Evolutionary conservation across 2,113 vertebrate genomes (phyloP), one percentile per base, ranked within the genome.

Genomic region (Pygoscelis adeliae): DNA sequence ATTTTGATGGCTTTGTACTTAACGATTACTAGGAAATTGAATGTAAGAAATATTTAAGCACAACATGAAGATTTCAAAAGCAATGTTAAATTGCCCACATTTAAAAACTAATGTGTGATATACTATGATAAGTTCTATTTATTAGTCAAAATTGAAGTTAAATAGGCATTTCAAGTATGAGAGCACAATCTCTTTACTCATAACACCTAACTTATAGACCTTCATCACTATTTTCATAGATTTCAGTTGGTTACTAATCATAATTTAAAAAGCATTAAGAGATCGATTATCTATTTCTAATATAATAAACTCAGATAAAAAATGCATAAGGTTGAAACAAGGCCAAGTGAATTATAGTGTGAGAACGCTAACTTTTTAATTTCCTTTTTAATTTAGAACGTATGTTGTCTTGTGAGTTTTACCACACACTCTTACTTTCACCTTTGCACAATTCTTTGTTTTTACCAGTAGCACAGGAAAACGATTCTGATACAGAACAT

Each of bases 41-140:
- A 92, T 79, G 61, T 50, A 94, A 83, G 82, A 85, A 92, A 94
- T 85, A 88, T 85, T 94, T 76, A 92, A 79, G 13, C 38, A 83
- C 66, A 90, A 87, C 55, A 66, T 15, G 29, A 82, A 89, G 61
- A 89, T 87, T 95, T 97, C 34, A 84, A 82, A 91, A 79, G 17
- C n/a, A 71, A 36, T 44, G 38, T 46, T 87, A 91, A 85, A 29
- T 42, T 63, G 29, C 18, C 47, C 47, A 42, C 25, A 56, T 87
- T 82, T 71, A 21, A 79, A 93, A 93, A 63, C 15, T 36, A 17
- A 70, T 70, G 27, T 78, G 70, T 58, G 5, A 70, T 52, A 15
- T 25, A 7, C 18, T 40, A 2, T 38, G 32, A 44, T 59, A 85
- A 26, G 1, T 32, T 91, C 6, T 72, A 32, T 85, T 67, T 85